These are phyloP conservation scores for Meandrusa payeni DNA, from an alignment of 2,888 invertebrate genomes.

Conservation along the genomic window DNA sequence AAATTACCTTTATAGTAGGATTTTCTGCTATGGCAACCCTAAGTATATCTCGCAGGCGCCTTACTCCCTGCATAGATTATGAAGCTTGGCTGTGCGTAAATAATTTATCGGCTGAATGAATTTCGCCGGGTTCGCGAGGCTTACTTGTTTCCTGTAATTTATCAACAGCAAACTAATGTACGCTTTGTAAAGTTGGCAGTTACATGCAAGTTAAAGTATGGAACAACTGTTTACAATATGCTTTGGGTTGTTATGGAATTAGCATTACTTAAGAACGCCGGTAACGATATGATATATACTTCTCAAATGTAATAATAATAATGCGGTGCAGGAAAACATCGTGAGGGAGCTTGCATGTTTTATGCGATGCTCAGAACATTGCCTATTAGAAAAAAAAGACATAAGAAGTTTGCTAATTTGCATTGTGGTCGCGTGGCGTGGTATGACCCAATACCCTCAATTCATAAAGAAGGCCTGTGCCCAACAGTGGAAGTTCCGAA, in stretches of 20 bases:
- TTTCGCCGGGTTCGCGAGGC: conserved; percentile 17
- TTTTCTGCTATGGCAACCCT: conserved; percentile 16
- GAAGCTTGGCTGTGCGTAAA: conserved; percentile 20
- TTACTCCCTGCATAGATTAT: conserved; percentile 20
- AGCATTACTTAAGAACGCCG: background rate
- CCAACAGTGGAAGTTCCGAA: too few species aligned
- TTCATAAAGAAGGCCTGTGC: too few species aligned
- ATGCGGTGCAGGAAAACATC: too few species aligned
- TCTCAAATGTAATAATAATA: too few species aligned
- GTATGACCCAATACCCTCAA: too few species aligned
- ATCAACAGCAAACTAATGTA: conserved; percentile 18
- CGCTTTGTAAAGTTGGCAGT: conserved; percentile 21
- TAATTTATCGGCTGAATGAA: conserved; percentile 24
- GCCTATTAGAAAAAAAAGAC: too few species aligned
- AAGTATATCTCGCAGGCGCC: conserved; percentile 7
- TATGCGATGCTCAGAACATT: too few species aligned
- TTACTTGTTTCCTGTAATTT: conserved; percentile 23
- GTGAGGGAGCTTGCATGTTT: too few species aligned
- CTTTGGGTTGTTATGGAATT: conserved; percentile 13
- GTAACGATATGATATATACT: conserved; percentile 3
- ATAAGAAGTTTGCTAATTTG: too few species aligned
- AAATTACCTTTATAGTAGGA: too few species aligned
- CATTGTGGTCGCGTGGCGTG: too few species aligned
- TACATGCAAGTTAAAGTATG: conserved; percentile 15
- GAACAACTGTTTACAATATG: conserved; percentile 11